Evolutionary conservation across 2,113 vertebrate genomes (phyloP), one percentile per base, ranked within the genome.

Genomic region (Melanostigma gelatinosum): DNA sequence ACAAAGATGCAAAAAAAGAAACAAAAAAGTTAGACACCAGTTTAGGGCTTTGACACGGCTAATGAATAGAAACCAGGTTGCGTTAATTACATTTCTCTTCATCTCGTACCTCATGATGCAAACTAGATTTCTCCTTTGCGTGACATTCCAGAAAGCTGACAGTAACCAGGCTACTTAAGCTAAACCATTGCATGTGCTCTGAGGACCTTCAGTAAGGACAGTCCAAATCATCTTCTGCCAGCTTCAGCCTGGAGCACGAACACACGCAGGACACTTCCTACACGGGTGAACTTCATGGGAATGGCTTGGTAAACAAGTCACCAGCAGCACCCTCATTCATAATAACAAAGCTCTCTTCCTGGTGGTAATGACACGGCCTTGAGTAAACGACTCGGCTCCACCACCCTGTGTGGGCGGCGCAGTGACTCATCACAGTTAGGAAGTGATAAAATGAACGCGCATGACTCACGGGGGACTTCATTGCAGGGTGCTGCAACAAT

Each of bases 361-460:
- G 68, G n/a, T 82, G 71, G 75, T 87, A 77, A 77, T 91, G 89
- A 91, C 87, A 88, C 89, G 72, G 73, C 86, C 91, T 85, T 93
- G 86, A 91, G 91, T 93, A 93, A 93, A 92, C 88, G 57, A n/a
- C 67, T 77, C 0, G 18, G 54, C 71, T 54, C 60, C 80, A 68
- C 88, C 82, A 20, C 91, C 87, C 88, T 70, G 75, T 46, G 84
- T 87, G 88, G 88, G 92, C 70, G 78, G 80, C 61, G 6, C 40
- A 3, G 64, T 89, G 89, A 91, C 88, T 82, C 88, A 81, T 88
- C 82, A 9, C 58, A 32, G 60, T 76, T 86, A 88, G 91, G 91
- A 93, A 93, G 91, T 91, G 76, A 91, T 92, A 84, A 90, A 91
- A 80, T 86, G 27, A 88, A 87, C 87, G 65, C 80, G 13, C 57